These are phyloP conservation scores for Galago senegalensis DNA, from an alignment of 2,797 vertebrate genomes.

Conservation along the genomic window DNA sequence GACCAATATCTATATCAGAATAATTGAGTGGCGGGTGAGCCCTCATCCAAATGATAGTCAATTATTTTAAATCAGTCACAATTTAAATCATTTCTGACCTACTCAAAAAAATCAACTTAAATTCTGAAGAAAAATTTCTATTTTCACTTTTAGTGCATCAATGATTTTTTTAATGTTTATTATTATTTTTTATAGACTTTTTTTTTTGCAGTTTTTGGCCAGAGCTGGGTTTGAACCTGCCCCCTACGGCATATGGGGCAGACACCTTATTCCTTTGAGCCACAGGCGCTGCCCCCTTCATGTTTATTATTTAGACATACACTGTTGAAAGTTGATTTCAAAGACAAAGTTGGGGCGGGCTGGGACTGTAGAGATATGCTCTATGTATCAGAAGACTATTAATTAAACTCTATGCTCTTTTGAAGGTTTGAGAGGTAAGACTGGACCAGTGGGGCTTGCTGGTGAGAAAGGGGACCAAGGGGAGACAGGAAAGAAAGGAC, in stretches of 20 bases:
- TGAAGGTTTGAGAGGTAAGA: conserved; percentile 95
- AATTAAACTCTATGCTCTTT: conserved; percentile 84
- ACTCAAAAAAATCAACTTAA: neutral
- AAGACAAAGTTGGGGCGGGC: neutral
- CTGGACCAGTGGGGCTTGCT: conserved; percentile 93
- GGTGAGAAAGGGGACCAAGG: conserved; percentile 96
- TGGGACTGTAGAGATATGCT: neutral
- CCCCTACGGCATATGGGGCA: too few relatives aligned
- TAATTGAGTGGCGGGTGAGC: neutral
- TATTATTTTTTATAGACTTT: neutral
- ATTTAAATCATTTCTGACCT: neutral
- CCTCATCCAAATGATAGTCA: neutral
- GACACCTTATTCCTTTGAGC: too few relatives aligned
- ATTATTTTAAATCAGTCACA: neutral
- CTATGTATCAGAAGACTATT: neutral
- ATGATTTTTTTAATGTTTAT: neutral
- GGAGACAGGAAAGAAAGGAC: conserved; percentile 95
- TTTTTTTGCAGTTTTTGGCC: too few relatives aligned
- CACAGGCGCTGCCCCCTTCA: too few relatives aligned
- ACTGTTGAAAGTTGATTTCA: neutral
- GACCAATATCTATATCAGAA: neutral
- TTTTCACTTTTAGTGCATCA: neutral
- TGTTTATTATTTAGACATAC: neutral
- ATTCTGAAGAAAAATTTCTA: neutral
- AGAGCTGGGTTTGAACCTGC: too few relatives aligned